These are phyloP conservation scores for Manis javanica DNA, from an alignment of 2,797 vertebrate species.

Conservation along the genomic window DNA sequence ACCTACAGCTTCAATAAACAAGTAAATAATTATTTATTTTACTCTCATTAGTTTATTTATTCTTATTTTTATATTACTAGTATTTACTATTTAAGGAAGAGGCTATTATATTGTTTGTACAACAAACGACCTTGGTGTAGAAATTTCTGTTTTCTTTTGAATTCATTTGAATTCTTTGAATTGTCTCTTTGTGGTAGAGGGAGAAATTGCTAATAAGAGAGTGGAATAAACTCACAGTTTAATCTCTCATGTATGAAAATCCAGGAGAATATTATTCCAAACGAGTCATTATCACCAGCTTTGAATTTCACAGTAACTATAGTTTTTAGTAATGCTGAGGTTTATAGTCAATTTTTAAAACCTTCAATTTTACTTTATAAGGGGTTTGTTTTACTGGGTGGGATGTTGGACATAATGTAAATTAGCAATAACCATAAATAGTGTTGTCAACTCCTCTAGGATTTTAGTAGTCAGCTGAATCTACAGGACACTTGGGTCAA, in stretches of 20 bases:
- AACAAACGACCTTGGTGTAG: neutral
- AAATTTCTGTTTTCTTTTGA: neutral
- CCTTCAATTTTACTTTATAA: constrained; percentile 14
- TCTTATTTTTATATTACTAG: neutral
- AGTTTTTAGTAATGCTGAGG: constrained; percentile 7
- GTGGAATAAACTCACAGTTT: neutral
- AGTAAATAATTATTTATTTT: constrained; percentile 66
- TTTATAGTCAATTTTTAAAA: neutral
- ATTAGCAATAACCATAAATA: neutral
- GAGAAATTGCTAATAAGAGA: neutral
- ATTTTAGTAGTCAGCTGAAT: neutral
- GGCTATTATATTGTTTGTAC: neutral
- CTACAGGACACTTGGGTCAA: neutral
- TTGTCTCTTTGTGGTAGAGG: neutral
- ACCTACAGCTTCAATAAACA: constrained; percentile 62
- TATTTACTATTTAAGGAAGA: neutral
- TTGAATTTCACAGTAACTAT: neutral
- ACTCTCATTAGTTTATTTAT: neutral
- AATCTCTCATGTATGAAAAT: constrained; percentile 3
- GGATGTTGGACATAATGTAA: neutral
- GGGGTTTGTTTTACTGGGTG: neutral
- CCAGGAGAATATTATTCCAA: neutral
- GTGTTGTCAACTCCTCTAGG: neutral
- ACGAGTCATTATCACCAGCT: neutral
- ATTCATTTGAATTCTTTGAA: neutral